Base-by-base conservation (phyloP, 2,888 invertebrate species). In the Eulithis prunata region DNA sequence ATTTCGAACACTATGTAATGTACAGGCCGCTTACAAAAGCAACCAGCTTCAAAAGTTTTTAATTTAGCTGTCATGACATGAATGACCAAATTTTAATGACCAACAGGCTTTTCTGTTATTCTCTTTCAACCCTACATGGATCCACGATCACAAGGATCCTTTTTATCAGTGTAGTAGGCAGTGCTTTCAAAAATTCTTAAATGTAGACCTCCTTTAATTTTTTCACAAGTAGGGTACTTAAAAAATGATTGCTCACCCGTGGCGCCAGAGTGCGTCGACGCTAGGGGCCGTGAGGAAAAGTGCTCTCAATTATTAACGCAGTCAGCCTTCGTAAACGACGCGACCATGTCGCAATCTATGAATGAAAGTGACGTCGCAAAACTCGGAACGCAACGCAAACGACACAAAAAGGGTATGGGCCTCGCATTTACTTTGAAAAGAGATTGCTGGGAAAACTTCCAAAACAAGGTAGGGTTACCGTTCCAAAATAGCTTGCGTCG, bases 261-360 rank as follows among this genome's bases (percentile, higher is more conserved):
- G 38, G 69, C 45, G 60, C 11, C 62, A 61, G 68, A 69, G 75
- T 66, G 65, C 63, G 66, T 49, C 41, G 54, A 13, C 54, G 54
- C 64, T 64, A 68, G 61, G 64, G 71, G 64, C 64, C 79, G 74
- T 80, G 80, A 75, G 79, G 80, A 84, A 85, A 85, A 90, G 90
- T 84, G 86, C 82, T 78, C 86, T 91, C 88, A 90, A 90, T 90
- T 90, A 91, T 90, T 89, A 75, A 91, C 86, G 84, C 78, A 76
- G 77, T 74, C 78, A 78, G 78, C 77, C 82, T 81, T 72, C 76
- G 81, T 78, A 83, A 85, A 81, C 80, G 82, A 49, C 49, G 49
- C 49, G 21, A 4, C 21, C 21, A 49, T 78, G 80, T 70, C 78
- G 73, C 78, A 77, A 76, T 64, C 71, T 73, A 74, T 71, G 71